Evolutionary conservation across 2,113 vertebrate species (phyloP), one percentile per base, ranked within the genome.

Genomic region (Phrynosoma platyrhinos): DNA sequence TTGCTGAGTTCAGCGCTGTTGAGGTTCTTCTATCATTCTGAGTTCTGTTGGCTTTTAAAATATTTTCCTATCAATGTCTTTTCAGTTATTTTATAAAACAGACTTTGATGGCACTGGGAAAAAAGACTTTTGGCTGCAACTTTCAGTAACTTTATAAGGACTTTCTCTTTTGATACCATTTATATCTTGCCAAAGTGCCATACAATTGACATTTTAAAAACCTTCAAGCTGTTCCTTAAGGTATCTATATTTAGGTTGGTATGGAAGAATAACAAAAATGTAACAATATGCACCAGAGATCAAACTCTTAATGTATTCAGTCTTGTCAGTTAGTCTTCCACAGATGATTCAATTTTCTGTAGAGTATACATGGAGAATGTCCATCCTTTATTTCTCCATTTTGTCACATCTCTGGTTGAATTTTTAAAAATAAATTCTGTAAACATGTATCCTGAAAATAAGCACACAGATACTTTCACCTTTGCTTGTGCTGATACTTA

Each of bases 31-130:
- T 79, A 42, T 27, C 9, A 36, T 4, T 23, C 30, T 78, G 40
- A 53, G 20, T 10, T 53, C 47, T 86, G 62, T 32, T 79, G 64
- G 30, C 42, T 68, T 79, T 79, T 64, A 79, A 16, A 86, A 40
- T 4, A 4, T 52, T 36, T 86, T 86, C 52, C n/a, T 69, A 68
- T 79, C 76, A 79, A 36, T 69, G 62, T 55, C 76, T 55, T 79
- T 86, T 40, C 42, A 86, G 69, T 71, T 79, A 55, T 47, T 79
- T 86, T 79, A 25, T 52, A 79, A 79, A 86, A 25, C 10, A 78
- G 64, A 68, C 62, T 86, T 42, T 16, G 8, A 13, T 12, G 42
- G 68, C 27, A 21, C 53, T 23, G 62, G 13, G 14, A 86, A 20
- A 69, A 86, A 68, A 2, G n/a, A 40, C 85, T 86, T 68, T 62